Evolutionary conservation across 1,140 invertebrate genomes (phyloP), one percentile per base, ranked within the genome.

Genomic region (Zaprionus nigranus): DNA sequence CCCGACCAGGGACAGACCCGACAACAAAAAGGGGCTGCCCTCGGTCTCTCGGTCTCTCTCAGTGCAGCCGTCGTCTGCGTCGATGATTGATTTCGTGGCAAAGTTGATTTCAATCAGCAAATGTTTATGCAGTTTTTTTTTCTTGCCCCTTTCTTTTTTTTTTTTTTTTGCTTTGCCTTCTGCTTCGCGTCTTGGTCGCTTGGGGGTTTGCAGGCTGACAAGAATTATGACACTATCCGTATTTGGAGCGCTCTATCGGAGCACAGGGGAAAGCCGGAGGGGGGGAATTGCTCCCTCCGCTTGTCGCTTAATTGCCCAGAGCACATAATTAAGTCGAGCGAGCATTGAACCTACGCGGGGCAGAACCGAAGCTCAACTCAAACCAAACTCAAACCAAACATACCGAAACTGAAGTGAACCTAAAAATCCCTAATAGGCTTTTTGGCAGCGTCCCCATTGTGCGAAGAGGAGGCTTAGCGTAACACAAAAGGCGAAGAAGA

Each of bases 51-150:
- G 2, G n/a, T 43, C n/a, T 43, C n/a, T 6, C 40, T 17, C 40
- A 17, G 40, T 46, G 56, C 54, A 54, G 56, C 66, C 62, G 84
- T 67, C 85, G 81, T 84, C 84, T 78, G 71, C 46, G 46, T 73
- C 86, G 90, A 91, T 91, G 90, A 91, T 91, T 91, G 90, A 91
- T 91, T 91, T 91, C 90, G 91, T 91, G 90, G 79, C 90, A 91
- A 91, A 91, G 90, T 91, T 90, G 90, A 91, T 91, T 91, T 91
- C 90, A 91, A 91, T 91, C 90, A 90, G 86, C 79, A 91, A 90
- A 85, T 79, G 87, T 91, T 90, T 91, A 91, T 90, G 86, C 86
- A 91, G 80, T 90, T 90, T 83, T 87, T 83, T 87, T 85, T 85
- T 53, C 46, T 60, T 59, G 34, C 34, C 28, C 60, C 30, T 43